A percentile compares a stretch with the other conserved stretches of the same genome.
Conservation (phyloP, 2,888 invertebrate genomes). For the Drosophila quinaria region DNA sequence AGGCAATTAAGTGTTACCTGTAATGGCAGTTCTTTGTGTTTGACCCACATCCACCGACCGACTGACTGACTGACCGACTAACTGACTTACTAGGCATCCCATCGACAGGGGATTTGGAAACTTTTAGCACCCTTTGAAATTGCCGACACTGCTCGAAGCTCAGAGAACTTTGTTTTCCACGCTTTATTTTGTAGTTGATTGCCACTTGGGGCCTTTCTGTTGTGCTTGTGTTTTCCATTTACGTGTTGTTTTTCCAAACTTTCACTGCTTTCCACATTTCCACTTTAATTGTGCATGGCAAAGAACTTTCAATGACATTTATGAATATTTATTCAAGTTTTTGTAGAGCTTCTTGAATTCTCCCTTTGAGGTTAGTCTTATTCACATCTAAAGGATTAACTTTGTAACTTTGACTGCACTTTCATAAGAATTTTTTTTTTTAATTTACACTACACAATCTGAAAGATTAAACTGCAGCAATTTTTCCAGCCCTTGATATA, state of each 20-base stretch:
- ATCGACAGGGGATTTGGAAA: constrained; percentile 10
- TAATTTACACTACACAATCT: background rate
- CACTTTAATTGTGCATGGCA: constrained; percentile 38
- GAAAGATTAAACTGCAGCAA: background rate
- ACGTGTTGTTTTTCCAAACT: constrained; percentile 8
- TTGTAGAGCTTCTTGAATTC: background rate
- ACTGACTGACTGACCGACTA: background rate
- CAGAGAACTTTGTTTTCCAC: constrained; percentile 35
- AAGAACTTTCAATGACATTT: constrained; percentile 39
- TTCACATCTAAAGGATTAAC: background rate
- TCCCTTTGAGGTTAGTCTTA: background rate
- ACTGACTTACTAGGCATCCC: background rate
- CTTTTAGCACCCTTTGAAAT: constrained; percentile 22
- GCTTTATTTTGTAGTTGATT: constrained; percentile 42
- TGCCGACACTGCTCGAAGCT: constrained; percentile 34
- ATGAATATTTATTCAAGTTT: constrained; percentile 37
- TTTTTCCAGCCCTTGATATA: constrained; percentile 11
- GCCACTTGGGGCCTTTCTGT: constrained; percentile 44
- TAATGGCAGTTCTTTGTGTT: constrained; percentile 50
- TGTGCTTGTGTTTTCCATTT: constrained; percentile 26
- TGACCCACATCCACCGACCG: constrained; percentile 55
- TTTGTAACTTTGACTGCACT: background rate
- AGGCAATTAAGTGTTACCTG: constrained; percentile 54
- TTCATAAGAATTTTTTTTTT: background rate
- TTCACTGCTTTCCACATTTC: constrained; percentile 3